Evolutionary conservation across 2,888 invertebrate species (phyloP).

Genomic region (Zeuzera pyrina): DNA sequence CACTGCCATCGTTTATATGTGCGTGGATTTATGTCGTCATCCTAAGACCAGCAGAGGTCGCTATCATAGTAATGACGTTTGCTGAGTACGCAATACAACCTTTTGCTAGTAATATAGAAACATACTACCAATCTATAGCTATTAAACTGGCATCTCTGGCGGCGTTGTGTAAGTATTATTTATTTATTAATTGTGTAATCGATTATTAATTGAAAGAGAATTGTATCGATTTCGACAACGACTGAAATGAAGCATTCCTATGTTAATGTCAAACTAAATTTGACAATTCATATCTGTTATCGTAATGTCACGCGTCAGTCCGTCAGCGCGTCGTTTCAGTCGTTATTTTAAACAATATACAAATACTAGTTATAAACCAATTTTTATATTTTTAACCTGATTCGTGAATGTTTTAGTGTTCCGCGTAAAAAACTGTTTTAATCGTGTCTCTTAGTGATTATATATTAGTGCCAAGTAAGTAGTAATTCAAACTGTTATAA

Average conservation of each 20-base stretch:
- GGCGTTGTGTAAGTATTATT: constrained; percentile 75
- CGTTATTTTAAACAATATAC: too few species aligned
- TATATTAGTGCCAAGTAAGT: too few species aligned
- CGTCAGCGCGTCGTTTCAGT: too few species aligned
- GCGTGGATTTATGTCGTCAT: constrained; percentile 85
- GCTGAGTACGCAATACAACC: constrained; percentile 83
- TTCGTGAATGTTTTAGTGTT: too few species aligned
- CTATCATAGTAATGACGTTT: constrained; percentile 83
- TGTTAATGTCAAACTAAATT: background rate
- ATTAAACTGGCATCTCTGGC: constrained; percentile 77
- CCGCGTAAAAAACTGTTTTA: background rate
- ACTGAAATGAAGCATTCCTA: background rate
- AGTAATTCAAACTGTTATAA: background rate
- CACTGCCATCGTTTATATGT: constrained; percentile 81
- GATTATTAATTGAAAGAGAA: background rate
- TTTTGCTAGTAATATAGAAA: constrained; percentile 57
- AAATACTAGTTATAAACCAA: too few species aligned
- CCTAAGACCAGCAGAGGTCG: constrained; percentile 83
- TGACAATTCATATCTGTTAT: too few species aligned
- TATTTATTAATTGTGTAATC: too few species aligned
- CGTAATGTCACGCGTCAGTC: too few species aligned
- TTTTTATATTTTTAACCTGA: too few species aligned
- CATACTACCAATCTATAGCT: constrained; percentile 53
- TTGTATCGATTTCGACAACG: too few species aligned
- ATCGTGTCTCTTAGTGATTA: too few species aligned